These are phyloP conservation scores for Chaetophractus vellerosus DNA, from an alignment of 2,797 vertebrate species.

Conservation along the genomic window DNA sequence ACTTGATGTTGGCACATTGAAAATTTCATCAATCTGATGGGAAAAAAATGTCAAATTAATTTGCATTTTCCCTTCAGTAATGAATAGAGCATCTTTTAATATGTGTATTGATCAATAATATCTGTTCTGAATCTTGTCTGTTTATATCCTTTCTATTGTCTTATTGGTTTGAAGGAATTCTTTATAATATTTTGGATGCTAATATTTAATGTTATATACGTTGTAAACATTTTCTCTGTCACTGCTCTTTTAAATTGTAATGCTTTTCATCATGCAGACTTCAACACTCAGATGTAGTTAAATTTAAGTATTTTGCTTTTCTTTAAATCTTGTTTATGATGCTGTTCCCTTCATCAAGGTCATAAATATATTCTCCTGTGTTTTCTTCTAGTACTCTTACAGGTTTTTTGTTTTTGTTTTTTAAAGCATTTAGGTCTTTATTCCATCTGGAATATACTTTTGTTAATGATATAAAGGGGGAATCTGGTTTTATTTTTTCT, in stretches of 20 bases:
- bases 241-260: slow-evolving; percentile 10
- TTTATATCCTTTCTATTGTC: neutral
- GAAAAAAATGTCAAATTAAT: slow-evolving; percentile 38
- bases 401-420: neutral
- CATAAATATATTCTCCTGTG: neutral
- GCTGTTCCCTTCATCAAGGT: neutral
- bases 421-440: neutral
- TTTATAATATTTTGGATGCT: neutral
- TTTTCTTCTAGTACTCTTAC: neutral
- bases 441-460: slow-evolving; percentile 49
- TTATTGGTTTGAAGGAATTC: neutral
- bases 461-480: neutral
- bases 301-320: slow-evolving; percentile 38
- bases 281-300: neutral
- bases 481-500: slow-evolving; percentile 37
- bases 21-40: slow-evolving; percentile 18
- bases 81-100: slow-evolving; percentile 47
- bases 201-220: neutral
- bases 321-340: neutral
- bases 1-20: neutral
- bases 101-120: neutral
- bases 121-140: neutral
- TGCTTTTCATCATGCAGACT: neutral
- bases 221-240: neutral
- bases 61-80: slow-evolving; percentile 33